These are phyloP conservation scores for Trilocha varians DNA, from an alignment of 2,888 invertebrate species.

Conservation along the genomic window DNA sequence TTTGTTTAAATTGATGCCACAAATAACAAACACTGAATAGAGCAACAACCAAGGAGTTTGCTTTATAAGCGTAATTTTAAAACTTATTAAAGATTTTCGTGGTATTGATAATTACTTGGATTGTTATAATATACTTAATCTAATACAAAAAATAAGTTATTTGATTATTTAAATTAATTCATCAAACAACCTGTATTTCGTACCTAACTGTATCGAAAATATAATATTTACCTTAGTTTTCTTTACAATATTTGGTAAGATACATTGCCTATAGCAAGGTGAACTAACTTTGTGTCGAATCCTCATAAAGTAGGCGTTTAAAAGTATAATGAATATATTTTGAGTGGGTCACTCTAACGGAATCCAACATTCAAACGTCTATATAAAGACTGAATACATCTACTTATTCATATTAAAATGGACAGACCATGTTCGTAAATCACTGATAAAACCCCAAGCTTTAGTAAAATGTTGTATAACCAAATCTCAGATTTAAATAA, in stretches of 20 bases:
- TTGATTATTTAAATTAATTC: neutral
- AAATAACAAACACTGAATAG: too few relatives aligned
- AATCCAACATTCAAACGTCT: neutral
- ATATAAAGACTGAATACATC: neutral
- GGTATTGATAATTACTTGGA: neutral
- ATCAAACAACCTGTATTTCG: neutral
- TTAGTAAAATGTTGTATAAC: too few relatives aligned
- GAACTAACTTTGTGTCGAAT: neutral
- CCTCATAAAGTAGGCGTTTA: neutral
- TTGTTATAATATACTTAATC: neutral
- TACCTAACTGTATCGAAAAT: neutral
- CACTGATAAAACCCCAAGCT: too few relatives aligned
- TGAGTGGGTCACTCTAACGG: neutral
- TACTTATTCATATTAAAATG: neutral
- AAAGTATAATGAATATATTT: neutral
- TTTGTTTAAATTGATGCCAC: too few relatives aligned
- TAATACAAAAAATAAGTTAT: neutral
- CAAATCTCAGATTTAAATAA: too few relatives aligned
- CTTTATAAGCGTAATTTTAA: slow-evolving; percentile 3
- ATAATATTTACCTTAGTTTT: too few relatives aligned
- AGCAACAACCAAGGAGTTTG: slow-evolving; percentile 1
- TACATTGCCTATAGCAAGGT: neutral
- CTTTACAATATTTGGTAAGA: too few relatives aligned
- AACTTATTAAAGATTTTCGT: neutral
- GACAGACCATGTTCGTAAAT: too few relatives aligned